Conservation (phyloP, 2,888 invertebrate species). For the Cremastinae sp. region DNA sequence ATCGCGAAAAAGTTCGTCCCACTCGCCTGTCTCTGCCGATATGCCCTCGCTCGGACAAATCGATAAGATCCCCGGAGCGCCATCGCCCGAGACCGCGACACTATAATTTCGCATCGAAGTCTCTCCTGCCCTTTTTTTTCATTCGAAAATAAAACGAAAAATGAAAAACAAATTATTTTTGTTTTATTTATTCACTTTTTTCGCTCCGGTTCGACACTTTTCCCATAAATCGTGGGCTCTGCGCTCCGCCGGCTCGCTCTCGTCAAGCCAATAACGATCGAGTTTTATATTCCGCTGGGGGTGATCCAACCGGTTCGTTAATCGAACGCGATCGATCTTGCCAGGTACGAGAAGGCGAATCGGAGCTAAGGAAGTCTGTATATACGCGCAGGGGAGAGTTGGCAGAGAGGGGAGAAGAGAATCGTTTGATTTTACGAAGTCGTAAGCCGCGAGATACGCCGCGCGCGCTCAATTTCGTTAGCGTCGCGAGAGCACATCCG, state of each 20-base stretch:
- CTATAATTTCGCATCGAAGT: constrained; percentile 53
- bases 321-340: constrained; percentile 63
- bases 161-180: too few relatives aligned
- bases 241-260: constrained; percentile 40
- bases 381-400: too few relatives aligned
- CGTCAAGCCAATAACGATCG: constrained; percentile 62
- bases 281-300: constrained; percentile 38
- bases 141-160: too few relatives aligned
- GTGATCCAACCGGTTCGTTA: constrained; percentile 63
- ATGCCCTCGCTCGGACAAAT: constrained; percentile 53
- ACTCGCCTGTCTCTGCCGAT: constrained; percentile 57
- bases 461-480: too few relatives aligned
- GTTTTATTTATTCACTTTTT: not conserved
- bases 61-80: constrained; percentile 57
- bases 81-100: constrained; percentile 49
- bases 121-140: constrained; percentile 15
- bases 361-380: too few relatives aligned
- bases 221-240: constrained; percentile 54
- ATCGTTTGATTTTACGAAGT: constrained; percentile 54
- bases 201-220: constrained; percentile 49
- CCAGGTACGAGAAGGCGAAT: constrained; percentile 48
- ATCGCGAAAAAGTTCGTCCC: constrained; percentile 45
- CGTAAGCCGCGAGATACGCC: constrained; percentile 10
- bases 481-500: too few relatives aligned
- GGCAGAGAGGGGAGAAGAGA: too few relatives aligned